Evolutionary conservation across 2,797 vertebrate genomes (phyloP).

Genomic region (Phataginus tetradactyla): DNA sequence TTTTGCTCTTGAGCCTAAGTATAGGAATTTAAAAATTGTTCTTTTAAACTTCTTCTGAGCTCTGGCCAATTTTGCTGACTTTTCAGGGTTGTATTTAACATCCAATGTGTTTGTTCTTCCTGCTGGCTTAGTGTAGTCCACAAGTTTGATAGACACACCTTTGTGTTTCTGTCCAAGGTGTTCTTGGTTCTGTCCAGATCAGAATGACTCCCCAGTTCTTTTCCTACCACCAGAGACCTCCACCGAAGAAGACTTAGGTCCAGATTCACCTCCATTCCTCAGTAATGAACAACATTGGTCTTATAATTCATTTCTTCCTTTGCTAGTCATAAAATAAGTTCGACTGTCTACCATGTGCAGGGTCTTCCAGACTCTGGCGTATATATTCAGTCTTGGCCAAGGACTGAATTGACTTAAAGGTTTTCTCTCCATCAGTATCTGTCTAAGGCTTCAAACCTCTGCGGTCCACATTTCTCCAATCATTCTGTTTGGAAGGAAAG

Average conservation of each 20-base stretch:
- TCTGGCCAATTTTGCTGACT: neutral
- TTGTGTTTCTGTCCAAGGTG: neutral
- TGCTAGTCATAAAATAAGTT: neutral
- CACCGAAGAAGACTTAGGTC: neutral
- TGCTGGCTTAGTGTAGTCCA: neutral
- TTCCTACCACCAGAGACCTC: neutral
- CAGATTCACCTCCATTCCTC: neutral
- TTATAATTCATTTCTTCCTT: neutral
- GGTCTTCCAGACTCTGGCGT: neutral
- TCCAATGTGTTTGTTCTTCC: neutral
- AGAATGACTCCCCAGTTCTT: neutral
- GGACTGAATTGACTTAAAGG: neutral
- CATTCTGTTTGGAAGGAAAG: neutral
- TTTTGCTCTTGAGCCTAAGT: conserved; percentile 25
- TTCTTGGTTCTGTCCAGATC: neutral
- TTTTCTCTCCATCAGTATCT: neutral
- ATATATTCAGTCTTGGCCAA: neutral
- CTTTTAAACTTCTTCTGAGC: neutral
- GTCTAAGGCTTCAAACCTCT: neutral
- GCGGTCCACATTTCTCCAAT: neutral
- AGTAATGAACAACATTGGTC: neutral
- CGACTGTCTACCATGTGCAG: neutral
- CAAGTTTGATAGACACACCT: neutral
- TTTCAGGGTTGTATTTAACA: neutral
- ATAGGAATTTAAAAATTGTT: conserved; percentile 1